phyloP scores from a whole-genome alignment of 2,888 invertebrate species.

The Eledona agricola region DNA sequence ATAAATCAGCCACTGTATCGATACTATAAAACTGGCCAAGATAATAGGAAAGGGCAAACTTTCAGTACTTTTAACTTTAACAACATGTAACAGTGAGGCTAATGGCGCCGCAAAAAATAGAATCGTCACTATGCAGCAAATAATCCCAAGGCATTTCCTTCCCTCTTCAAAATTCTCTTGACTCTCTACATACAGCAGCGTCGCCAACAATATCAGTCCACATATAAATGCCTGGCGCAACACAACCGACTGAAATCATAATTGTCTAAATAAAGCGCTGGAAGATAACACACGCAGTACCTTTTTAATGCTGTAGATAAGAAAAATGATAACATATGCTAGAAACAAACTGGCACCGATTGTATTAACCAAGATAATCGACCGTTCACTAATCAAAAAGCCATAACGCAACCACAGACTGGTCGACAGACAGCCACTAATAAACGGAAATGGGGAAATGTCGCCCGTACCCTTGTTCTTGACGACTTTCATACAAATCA shows the following conservation, averaged over 20 bases:
- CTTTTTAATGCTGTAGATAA: conserved; percentile 78
- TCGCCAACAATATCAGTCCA: conserved; percentile 64
- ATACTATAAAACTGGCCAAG: conserved; percentile 81
- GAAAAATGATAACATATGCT: conserved; percentile 75
- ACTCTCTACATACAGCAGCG: conserved; percentile 69
- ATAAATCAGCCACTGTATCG: conserved; percentile 85
- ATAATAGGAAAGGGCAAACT: conserved; percentile 90
- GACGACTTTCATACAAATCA: conserved; percentile 80
- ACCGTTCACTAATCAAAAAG: conserved; percentile 74
- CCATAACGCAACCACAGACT: conserved; percentile 86
- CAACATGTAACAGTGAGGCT: conserved; percentile 80
- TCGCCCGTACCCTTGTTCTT: conserved; percentile 79
- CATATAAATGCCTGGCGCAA: conserved; percentile 70
- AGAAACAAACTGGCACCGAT: conserved; percentile 78
- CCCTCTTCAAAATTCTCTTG: conserved; percentile 67
- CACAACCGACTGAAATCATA: conserved; percentile 63
- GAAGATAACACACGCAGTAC: conserved; percentile 51
- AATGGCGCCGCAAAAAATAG: conserved; percentile 85
- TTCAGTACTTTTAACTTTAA: conserved; percentile 81
- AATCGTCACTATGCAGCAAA: conserved; percentile 78
- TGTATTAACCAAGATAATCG: conserved; percentile 78
- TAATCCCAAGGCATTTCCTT: conserved; percentile 71
- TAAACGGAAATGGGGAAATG: conserved; percentile 78
- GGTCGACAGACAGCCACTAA: conserved; percentile 80
- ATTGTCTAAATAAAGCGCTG: not conserved